Base-by-base conservation (phyloP, 1,140 invertebrate genomes). In the Bemisia tabaci region DNA sequence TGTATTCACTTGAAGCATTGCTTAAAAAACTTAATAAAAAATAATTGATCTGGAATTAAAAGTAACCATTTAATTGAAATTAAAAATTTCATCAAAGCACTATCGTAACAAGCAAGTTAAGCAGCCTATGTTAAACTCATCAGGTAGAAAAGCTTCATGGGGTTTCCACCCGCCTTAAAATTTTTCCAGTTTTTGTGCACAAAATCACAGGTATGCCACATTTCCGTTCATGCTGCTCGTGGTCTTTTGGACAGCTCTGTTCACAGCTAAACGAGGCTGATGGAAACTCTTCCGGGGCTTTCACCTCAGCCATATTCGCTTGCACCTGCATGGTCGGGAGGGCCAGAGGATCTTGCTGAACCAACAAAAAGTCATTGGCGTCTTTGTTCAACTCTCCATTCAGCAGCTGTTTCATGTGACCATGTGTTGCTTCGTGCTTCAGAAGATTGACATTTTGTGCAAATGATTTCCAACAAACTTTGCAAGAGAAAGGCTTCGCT, bases 401-500 rank as follows among this genome's bases (percentile, higher is more conserved):
- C 5, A 48, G 33, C 5, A 48, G 33, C 33, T 48, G 33, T 48
- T 48, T 48, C 33, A 48, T 48, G 33, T 48, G 33, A 48, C 33
- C 33, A 48, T 48, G 33, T 17, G 33, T 48, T 48, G 33, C 33
- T 48, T 48, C 60, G 65, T 73, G 72, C 27, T 68, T 69, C 0
- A 62, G 60, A 2, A 72, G 60, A 48, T 73, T 68, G 22, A 62
- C 65, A 22, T 67, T 68, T 39, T 68, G 67, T 1, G 65, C 67
- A 48, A 73, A 73, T n/a, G n/a, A 62, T 17, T 71, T 65, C 17
- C 74, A 68, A 74, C 85, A 87, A 24, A 82, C 73, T 70, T 81
- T 79, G 74, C 85, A 88, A 70, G 79, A 74, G 76, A 83, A 85
- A 0, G 84, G 84, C 75, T 87, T 86, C 71, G 86, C 85, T 23